Evolutionary conservation across 2,113 vertebrate species (phyloP), one percentile per base, ranked within the genome.

Genomic region (Bubo bubo): DNA sequence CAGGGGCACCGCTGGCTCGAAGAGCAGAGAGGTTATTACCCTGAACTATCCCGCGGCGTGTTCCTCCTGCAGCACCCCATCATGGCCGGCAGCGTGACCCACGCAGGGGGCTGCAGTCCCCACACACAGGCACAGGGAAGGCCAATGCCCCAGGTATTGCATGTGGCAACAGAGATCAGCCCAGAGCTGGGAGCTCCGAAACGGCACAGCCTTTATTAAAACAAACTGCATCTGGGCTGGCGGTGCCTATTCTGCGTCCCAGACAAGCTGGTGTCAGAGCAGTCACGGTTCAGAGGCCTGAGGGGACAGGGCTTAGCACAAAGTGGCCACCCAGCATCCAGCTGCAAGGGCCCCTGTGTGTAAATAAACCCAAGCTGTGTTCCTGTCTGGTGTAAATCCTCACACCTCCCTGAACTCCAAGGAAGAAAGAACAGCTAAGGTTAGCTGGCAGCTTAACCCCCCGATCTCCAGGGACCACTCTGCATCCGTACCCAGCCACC

Each of bases 41-140:
- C 49, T 2, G 8, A 4, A 8, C 7, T 0, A 14, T 6, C 70
- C 66, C 13, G 0, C 1, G 3, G 47, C 0, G 34, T n/a, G 2
- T 32, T n/a, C n/a, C 53, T 16, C 35, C 66, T 3, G 34, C 70
- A 71, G 32, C 60, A 24, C 2, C 74, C 55, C 47, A 2, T 0
- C 4, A 8, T 76, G 3, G 8, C 45, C 21, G 45, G 52, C 62
- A 74, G 79, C 27, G 3, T 6, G 27, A 18, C 27, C 43, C 34
- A 22, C 2, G 9, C 60, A 11, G 37, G 37, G n/a, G 34, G 43
- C 53, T 19, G 20, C 1, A 23, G 10, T 26, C 32, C 74, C 68
- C 28, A 8, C 28, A 9, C 27, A 10, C 5, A 2, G 5, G 3
- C n/a, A 11, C 8, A 2, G 6, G 43, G 21, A 15, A 64, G 32